phyloP scores from a whole-genome alignment of 2,113 vertebrate genomes.

The Ia io region DNA sequence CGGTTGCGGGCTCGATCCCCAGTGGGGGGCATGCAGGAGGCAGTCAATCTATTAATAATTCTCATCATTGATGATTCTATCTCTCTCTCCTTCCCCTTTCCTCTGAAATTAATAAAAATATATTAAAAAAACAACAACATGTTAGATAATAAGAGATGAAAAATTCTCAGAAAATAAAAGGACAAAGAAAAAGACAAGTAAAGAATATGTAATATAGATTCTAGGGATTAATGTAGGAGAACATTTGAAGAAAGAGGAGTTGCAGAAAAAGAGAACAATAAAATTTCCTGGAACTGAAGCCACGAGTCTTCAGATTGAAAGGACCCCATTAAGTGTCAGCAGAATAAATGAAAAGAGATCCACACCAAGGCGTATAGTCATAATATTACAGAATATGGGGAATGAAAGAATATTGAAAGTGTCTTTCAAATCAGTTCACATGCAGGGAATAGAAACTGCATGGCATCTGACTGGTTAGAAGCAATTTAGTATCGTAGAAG shows the following conservation, averaged over 20 bases:
- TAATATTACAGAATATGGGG: neutral
- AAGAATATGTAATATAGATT: neutral
- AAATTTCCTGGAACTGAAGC: neutral
- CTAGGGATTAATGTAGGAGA: neutral
- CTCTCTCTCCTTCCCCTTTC: too few relatives aligned
- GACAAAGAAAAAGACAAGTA: neutral
- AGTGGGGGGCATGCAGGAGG: too few relatives aligned
- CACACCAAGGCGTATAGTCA: neutral
- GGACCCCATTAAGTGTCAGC: neutral
- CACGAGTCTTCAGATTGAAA: neutral
- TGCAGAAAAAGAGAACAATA: neutral
- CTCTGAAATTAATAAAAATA: too few relatives aligned
- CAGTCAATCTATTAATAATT: too few relatives aligned
- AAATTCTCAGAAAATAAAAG: conserved; percentile 2
- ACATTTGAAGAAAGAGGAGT: neutral
- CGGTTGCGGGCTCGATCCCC: too few relatives aligned
- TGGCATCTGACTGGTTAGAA: neutral
- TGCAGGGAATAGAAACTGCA: neutral
- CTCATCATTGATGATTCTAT: too few relatives aligned
- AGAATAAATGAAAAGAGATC: neutral
- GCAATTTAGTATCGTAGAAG: neutral
- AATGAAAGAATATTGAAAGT: neutral
- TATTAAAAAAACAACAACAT: too few relatives aligned
- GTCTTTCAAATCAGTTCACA: neutral
- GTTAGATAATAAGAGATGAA: neutral